These are phyloP conservation scores for Chloroceryle aenea DNA, from an alignment of 2,113 vertebrate species.

Conservation along the genomic window DNA sequence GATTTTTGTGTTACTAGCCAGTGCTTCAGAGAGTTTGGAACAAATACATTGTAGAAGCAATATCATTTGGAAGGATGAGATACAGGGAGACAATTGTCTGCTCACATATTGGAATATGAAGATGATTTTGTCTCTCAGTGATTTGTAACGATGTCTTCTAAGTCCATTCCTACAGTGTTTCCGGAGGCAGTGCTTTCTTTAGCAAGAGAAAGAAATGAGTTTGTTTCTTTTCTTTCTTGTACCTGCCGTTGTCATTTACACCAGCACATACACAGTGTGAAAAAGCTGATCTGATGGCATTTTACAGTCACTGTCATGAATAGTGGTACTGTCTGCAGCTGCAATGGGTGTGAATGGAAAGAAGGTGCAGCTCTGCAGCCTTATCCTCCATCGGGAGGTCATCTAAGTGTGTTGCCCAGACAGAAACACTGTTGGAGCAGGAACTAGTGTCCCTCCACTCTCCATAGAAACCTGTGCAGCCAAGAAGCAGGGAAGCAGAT, in stretches of 20 bases:
- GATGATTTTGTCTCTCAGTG: neutral
- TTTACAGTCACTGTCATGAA: neutral
- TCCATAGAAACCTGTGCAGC: neutral
- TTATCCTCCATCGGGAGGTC: neutral
- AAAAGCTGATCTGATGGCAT: neutral
- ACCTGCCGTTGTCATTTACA: neutral
- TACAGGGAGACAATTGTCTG: constrained; percentile 36
- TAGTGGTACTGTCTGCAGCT: neutral
- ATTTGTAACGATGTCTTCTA: neutral
- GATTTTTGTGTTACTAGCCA: neutral
- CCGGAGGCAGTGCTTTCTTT: neutral
- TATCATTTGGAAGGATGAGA: neutral
- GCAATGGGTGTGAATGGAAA: neutral
- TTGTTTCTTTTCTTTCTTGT: neutral
- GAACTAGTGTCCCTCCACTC: neutral
- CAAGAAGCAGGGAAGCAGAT: neutral
- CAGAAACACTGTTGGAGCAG: neutral
- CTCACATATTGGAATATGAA: constrained; percentile 1
- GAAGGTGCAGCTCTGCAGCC: neutral
- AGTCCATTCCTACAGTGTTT: neutral
- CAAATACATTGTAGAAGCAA: neutral
- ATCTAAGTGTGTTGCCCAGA: neutral
- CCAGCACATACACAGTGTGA: neutral
- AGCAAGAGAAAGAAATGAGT: neutral
- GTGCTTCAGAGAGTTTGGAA: neutral